Evolutionary conservation across 1,140 invertebrate species (phyloP), one percentile per base, ranked within the genome.

Genomic region (Pseudomyrmex cubaensis): DNA sequence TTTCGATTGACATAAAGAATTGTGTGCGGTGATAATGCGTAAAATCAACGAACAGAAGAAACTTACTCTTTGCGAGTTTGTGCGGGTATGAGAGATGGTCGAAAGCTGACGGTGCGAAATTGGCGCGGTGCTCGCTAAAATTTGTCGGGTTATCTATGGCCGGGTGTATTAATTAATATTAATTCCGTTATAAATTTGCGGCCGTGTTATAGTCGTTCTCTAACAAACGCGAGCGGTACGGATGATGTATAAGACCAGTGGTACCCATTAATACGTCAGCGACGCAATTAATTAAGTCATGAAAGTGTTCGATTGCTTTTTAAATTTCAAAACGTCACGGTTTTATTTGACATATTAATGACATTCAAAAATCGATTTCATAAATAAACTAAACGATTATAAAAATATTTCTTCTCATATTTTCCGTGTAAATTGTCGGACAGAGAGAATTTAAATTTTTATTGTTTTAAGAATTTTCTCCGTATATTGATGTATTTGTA

Each of bases 151-250:
- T 83, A 88, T 86, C 85, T 85, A 86, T 84, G 73, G 70, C n/a
- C 57, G 59, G 46, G 54, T 62, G 69, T 54, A 77, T 87, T 85
- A 85, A 88, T 88, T 88, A 87, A 85, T 88, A 84, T 88, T 88
- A 87, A 88, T 87, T 85, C 67, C 59, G 46, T 87, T 85, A 85
- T 88, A 87, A 88, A 88, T 88, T 87, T 75, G 57, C 7, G 82
- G 61, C 50, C 82, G 17, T 85, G 72, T 83, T 78, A 78, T 69
- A 83, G 72, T 59, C 62, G 66, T 72, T 80, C 54, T 59, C 35
- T 13, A 61, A 72, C 17, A 52, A 77, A 77, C 54, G 76, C 44
- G 44, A 20, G 35, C 63, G 20, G 57, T 78, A 57, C 13, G 59
- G 62, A 63, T 76, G 35, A 76, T 64, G 77, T 67, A 80, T 67